phyloP scores from a whole-genome alignment of 2,113 vertebrate genomes.

The Vanacampus margaritifer region DNA sequence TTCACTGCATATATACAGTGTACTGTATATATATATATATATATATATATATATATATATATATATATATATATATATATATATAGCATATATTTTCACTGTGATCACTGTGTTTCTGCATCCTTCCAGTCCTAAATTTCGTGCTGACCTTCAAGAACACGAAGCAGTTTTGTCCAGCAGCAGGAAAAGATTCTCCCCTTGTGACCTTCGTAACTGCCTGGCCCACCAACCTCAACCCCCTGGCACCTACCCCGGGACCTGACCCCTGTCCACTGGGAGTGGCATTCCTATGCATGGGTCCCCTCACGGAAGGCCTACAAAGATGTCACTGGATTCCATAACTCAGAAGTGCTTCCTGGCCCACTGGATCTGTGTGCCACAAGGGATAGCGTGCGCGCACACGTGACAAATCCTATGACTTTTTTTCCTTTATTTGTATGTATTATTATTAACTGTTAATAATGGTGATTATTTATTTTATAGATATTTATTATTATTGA shows the following conservation, averaged over 20 bases:
- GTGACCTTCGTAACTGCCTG: slow-evolving; percentile 84
- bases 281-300: slow-evolving; percentile 6
- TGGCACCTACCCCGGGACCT: slow-evolving; percentile 64
- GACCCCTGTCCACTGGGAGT: slow-evolving; percentile 22
- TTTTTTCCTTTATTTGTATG: slow-evolving; percentile 17
- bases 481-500: slow-evolving; percentile 41
- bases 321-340: slow-evolving; percentile 41
- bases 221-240: slow-evolving; percentile 77
- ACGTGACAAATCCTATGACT: slow-evolving; percentile 24
- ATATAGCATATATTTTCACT: slow-evolving; percentile 8
- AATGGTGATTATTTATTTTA: slow-evolving; percentile 54
- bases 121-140: slow-evolving; percentile 80
- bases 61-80: too few relatives aligned
- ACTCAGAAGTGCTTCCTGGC: slow-evolving; percentile 11
- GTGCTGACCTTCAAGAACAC: slow-evolving; percentile 74
- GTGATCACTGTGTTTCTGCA: slow-evolving; percentile 51
- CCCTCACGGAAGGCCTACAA: slow-evolving; percentile 6
- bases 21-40: too few relatives aligned
- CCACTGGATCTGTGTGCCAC: slow-evolving; percentile 38
- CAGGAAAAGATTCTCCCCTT: slow-evolving; percentile 74
- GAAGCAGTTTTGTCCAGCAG: slow-evolving; percentile 69
- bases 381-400: slow-evolving; percentile 31
- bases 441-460: slow-evolving; percentile 46
- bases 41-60: too few relatives aligned
- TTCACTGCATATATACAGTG: too few relatives aligned